Base-by-base conservation (phyloP, 1,140 invertebrate species). In the Solenopsis fugax region DNA sequence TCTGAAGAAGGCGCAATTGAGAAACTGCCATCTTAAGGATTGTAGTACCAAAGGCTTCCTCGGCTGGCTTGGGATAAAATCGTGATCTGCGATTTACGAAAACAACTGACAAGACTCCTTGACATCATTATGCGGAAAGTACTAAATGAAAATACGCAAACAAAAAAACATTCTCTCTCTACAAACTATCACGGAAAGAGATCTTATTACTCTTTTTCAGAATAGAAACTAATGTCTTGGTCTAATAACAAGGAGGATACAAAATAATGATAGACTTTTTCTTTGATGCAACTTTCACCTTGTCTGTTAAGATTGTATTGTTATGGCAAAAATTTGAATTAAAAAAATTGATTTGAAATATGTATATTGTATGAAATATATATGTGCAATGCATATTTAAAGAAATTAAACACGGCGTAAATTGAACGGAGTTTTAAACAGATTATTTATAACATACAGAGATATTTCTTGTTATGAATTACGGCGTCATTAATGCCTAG, bases 1-100 rank as follows among this genome's bases (percentile, higher is more conserved):
- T n/a, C 84, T 91, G 13, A 92, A 93, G 34, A 89, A 67, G 45
- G 92, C 90, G 2, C 91, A 93, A 65, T 85, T 93, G 24, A 93
- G 75, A 67, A 52, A 60, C 13, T 93, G 92, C 60, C 76, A 18
- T 13, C 50, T 87, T 12, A 75, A 86, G 54, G 34, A 87, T 24
- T 92, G 92, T 21, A 29, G 64, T 13, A 69, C 64, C 2, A 90
- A 89, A 65, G 75, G 82, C 24, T 76, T 92, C 24, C 65, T 92
- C 16, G 21, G 72, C 1, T 92, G 92, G 91, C 77, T 92, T 18
- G 91, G 92, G 5, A 86, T 92, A 45, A 91, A 92, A 65, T 10
- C 64, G 2, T 73, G 34, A 91, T 64, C 9, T 45, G 1, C 56
- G 13, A 29, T 3, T 69, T 41, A 1, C n/a, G 13, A 72, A 29